Percentiles rank a stretch among this genome's conserved stretches.
These are phyloP conservation scores for Saguinus midas DNA, from an alignment of 2,113 vertebrate genomes.

Conservation along the genomic window DNA sequence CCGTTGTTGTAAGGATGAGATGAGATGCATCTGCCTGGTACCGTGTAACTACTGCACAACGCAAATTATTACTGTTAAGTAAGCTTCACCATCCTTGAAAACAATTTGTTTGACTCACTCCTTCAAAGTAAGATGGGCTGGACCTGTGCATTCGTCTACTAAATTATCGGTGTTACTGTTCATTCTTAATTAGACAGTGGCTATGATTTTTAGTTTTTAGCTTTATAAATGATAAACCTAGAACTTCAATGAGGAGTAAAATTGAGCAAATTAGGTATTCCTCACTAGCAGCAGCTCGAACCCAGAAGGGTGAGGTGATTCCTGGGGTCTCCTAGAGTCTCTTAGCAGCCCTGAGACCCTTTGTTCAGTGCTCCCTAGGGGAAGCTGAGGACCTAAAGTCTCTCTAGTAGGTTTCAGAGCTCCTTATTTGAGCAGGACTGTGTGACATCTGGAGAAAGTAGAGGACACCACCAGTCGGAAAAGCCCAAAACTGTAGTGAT, in stretches of 20 bases:
- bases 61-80: neutral
- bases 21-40: neutral
- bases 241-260: neutral
- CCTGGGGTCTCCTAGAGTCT: neutral
- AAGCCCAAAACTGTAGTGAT: neutral
- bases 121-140: neutral
- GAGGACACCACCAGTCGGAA: neutral
- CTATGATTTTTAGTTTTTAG: constrained; percentile 8
- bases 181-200: constrained; percentile 5
- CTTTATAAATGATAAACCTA: neutral
- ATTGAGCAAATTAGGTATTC: neutral
- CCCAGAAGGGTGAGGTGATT: neutral
- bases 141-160: neutral
- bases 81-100: neutral
- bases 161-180: neutral
- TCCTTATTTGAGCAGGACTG: neutral
- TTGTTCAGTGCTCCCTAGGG: neutral
- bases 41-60: neutral
- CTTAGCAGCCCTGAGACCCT: neutral
- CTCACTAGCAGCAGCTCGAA: neutral
- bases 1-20: neutral
- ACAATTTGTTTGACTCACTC: neutral
- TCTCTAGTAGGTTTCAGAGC: neutral
- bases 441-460: neutral
- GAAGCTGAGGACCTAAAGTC: neutral